Evolutionary conservation across 2,113 vertebrate species (phyloP), one percentile per base, ranked within the genome.

Genomic region (Azemiops feae): DNA sequence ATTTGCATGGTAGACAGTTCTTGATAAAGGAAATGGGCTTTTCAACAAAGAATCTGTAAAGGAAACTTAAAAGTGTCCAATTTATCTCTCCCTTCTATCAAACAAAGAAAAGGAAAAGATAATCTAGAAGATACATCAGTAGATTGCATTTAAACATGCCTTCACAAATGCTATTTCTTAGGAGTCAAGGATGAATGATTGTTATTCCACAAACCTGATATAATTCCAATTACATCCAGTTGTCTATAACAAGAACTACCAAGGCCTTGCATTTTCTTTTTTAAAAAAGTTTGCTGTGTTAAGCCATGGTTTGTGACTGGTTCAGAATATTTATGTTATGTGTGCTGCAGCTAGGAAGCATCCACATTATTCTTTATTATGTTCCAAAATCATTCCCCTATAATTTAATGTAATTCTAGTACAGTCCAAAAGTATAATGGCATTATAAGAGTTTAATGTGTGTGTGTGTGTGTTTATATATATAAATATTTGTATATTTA

Each of bases 41-140:
- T 95, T 87, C 47, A 74, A 14, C 27, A 91, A 47, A 57, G 11
- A 85, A 47, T 20, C 91, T 87, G 43, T 43, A 39, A 85, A 94
- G 85, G 47, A 50, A 18, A 88, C 64, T 87, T 58, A 0, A 54
- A 91, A 87, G n/a, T 27, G 54, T 8, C 89, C 88, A 91, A 45
- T 1, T 85, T 54, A 95, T 92, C 60, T 0, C 14, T 2, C 69
- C 0, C 0, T n/a, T 50, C 47, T 89, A 0, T 1, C 34, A 25
- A 4, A 22, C 1, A 55, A 87, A 50, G 2, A 16, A 69, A 91
- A 86, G 69, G 88, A 30, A 2, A 23, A 25, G n/a, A 30, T 88
- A 81, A 43, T 22, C 55, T 89, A 23, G 91, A 10, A 25, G 52
- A 69, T 16, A 34, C 0, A 89, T 57, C 52, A 47, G 30, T 91